Base-by-base conservation (phyloP, 1,140 invertebrate genomes). In the Bombyx mandarina region DNA sequence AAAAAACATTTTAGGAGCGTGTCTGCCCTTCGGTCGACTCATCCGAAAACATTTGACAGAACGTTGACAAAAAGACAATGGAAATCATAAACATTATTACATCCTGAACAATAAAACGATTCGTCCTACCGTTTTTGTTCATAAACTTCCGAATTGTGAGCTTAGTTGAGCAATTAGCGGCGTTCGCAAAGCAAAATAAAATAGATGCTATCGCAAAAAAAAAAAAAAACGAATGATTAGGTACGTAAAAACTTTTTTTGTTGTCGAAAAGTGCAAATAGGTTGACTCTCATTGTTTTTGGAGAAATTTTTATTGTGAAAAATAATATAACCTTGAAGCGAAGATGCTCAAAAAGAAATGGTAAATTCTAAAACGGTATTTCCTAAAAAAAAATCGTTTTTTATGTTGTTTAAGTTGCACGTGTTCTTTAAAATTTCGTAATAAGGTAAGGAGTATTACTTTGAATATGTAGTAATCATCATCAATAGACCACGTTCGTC, bases 91-190 rank as follows among this genome's bases (percentile, higher is more conserved):
- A 83, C 63, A 57, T 62, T 59, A 56, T 77, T 79, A 81, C 70
- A 46, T 79, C 71, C 58, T 56, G 51, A 63, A 68, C 69, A 82
- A 81, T 79, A 78, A 79, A 78, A 56, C 69, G 62, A 79, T 81
- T 74, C 63, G 60, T 72, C 79, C 81, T 84, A 81, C 81, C 79
- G 81, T 78, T 73, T 60, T 62, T 62, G 58, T 61, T 80, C 77
- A 79, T 82, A 74, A 75, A 81, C 72, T 79, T 73, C 74, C 74
- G 75, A 79, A 77, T 81, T 76, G 69, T 78, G 71, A 73, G 67
- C 52, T 50, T 54, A 67, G 67, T 75, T 64, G 12, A 50, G 10
- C 66, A 64, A 77, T 79, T 81, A 76, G 73, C 79, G 81, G 77
- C 73, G 22, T 58, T 64, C 57, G 56, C 68, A 62, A 67, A 66